Conservation (phyloP, 2,113 vertebrate species). For the Carassius auratus region DNA sequence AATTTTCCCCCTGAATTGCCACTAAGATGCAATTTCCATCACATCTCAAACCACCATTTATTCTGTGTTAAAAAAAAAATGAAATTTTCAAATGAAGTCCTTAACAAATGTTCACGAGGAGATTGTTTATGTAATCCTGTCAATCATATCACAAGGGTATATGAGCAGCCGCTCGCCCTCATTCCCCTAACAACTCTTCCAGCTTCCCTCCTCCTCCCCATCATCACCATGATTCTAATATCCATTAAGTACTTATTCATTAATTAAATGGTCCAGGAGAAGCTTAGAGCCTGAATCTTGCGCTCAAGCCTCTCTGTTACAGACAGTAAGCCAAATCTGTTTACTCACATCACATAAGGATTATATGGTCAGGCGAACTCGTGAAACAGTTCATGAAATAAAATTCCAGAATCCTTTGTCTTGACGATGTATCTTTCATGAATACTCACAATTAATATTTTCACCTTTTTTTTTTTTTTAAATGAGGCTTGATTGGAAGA, state of each 20-base stretch:
- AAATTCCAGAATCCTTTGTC: slow-evolving; percentile 11
- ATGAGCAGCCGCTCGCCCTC: slow-evolving; percentile 12
- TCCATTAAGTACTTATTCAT: slow-evolving; percentile 41
- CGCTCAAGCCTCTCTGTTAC: slow-evolving; percentile 15
- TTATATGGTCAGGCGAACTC: slow-evolving; percentile 15
- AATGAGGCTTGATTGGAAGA: background rate
- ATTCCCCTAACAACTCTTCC: slow-evolving; percentile 20
- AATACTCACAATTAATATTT: background rate
- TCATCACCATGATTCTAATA: slow-evolving; percentile 27
- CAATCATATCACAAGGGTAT: slow-evolving; percentile 34
- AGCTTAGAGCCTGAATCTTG: slow-evolving; percentile 34
- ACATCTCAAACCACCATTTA: background rate
- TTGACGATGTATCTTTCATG: background rate
- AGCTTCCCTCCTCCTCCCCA: background rate
- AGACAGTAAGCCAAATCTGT: slow-evolving; percentile 32
- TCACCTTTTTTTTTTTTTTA: no score
- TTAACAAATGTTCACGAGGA: slow-evolving; percentile 17
- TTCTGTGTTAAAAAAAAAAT: background rate
- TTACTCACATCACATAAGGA: slow-evolving; percentile 34
- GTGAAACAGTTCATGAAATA: slow-evolving; percentile 19
- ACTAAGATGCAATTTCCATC: background rate
- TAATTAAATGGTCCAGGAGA: slow-evolving; percentile 40
- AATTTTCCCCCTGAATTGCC: background rate
- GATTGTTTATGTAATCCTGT: slow-evolving; percentile 22
- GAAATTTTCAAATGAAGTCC: background rate